Evolutionary conservation across 2,113 vertebrate species (phyloP).

Genomic region (Lophura nycthemera): DNA sequence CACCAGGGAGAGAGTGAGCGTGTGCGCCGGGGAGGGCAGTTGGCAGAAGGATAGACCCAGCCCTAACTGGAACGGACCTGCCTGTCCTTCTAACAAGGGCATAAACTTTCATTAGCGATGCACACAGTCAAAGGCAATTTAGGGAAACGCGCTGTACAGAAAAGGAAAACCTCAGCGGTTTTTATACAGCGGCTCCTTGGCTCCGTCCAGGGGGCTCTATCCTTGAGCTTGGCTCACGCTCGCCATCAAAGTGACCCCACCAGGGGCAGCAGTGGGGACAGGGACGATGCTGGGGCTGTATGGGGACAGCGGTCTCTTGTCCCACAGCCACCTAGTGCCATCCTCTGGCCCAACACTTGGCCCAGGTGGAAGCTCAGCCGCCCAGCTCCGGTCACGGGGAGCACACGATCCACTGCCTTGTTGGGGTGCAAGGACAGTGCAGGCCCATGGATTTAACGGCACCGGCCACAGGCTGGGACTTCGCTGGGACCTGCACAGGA

Average conservation of each 20-base stretch:
- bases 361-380: neutral
- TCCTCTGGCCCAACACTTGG: neutral
- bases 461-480: neutral
- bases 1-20: constrained; percentile 79
- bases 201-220: constrained; percentile 68
- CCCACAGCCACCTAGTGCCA: neutral
- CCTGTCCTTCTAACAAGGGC: constrained; percentile 99
- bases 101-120: constrained; percentile 99
- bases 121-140: constrained; percentile 99
- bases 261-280: neutral
- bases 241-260: constrained; percentile 68
- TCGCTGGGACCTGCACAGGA: neutral
- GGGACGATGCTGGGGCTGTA: neutral
- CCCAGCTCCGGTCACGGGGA: neutral
- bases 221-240: constrained; percentile 56
- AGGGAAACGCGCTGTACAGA: constrained; percentile 92
- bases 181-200: constrained; percentile 72
- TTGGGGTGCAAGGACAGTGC: constrained; percentile 1
- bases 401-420: neutral
- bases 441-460: neutral
- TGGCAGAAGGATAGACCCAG: constrained; percentile 89
- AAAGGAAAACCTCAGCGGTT: constrained; percentile 99
- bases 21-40: constrained; percentile 64
- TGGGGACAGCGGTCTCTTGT: fast-evolving
- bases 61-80: constrained; percentile 95